Percentiles rank a stretch among this genome's conserved stretches.
These are phyloP conservation scores for Alosa sapidissima DNA, from an alignment of 2,797 vertebrate species.

Conservation along the genomic window DNA sequence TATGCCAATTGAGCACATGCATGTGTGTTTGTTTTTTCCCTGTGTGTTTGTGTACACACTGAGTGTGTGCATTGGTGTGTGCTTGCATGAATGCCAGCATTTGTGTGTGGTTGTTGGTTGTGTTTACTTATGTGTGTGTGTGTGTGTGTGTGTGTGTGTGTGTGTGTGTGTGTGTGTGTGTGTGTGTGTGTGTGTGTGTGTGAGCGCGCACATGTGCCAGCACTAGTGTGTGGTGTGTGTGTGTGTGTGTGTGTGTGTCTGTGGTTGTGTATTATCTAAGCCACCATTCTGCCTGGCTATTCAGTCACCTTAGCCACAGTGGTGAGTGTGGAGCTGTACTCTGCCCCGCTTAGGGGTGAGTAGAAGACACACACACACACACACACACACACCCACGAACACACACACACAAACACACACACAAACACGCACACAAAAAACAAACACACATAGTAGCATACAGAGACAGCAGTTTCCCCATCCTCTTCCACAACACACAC, in stretches of 20 bases:
- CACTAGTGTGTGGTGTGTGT: not conserved
- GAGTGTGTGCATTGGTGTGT: conserved; percentile 30
- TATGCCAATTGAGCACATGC: conserved; percentile 32
- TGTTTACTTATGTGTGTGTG: conserved; percentile 26
- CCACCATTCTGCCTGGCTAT: conserved; percentile 42
- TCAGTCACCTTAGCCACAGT: conserved; percentile 39
- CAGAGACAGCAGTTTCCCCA: not conserved
- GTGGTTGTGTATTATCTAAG: conserved; percentile 44
- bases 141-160: not conserved
- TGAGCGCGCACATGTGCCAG: conserved; percentile 30
- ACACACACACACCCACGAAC: not conserved
- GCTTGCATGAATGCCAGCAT: not conserved
- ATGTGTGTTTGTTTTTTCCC: conserved; percentile 40
- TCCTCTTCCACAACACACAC: not conserved
- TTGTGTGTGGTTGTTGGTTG: too few species aligned
- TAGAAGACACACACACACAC: conserved; percentile 19
- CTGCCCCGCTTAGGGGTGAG: conserved; percentile 46
- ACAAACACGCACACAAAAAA: not conserved
- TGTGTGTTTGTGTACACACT: conserved; percentile 39
- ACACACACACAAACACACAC: conserved; percentile 32
- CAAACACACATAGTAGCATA: not conserved
- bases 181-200: conserved; percentile 31
- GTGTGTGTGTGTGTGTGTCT: conserved; percentile 27
- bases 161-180: conserved; percentile 18
- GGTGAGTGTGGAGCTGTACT: conserved; percentile 49